Percentiles rank a stretch among this genome's conserved stretches.
These are phyloP conservation scores for Diorhabda elongata DNA, from an alignment of 1,140 invertebrate species.

Conservation along the genomic window DNA sequence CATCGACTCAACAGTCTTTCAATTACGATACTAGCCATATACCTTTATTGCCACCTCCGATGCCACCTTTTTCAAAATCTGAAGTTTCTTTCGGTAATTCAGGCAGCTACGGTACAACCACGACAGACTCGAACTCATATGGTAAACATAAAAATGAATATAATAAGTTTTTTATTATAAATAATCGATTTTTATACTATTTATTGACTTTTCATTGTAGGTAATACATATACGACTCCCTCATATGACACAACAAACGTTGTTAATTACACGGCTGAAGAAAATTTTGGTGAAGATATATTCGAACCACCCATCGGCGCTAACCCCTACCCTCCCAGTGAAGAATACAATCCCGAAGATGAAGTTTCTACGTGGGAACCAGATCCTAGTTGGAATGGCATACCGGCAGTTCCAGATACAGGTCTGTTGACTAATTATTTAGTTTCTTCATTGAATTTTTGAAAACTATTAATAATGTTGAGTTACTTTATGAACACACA, in stretches of 20 bases:
- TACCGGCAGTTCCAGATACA: neutral
- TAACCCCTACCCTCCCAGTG: slow-evolving; percentile 24
- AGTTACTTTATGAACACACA: too few species aligned
- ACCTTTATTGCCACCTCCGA: slow-evolving; percentile 55
- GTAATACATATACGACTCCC: neutral
- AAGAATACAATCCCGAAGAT: slow-evolving; percentile 42
- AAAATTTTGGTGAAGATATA: slow-evolving; percentile 10
- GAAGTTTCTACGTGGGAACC: slow-evolving; percentile 38
- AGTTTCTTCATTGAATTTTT: too few species aligned
- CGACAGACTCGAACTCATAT: slow-evolving; percentile 24
- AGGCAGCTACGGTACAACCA: slow-evolving; percentile 21
- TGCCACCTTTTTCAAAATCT: slow-evolving; percentile 52
- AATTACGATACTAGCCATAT: neutral
- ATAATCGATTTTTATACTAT: neutral
- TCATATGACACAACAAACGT: slow-evolving; percentile 5
- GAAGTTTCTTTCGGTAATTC: slow-evolving; percentile 24
- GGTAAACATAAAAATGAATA: slow-evolving; percentile 24
- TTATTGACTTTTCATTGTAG: neutral
- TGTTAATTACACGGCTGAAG: neutral
- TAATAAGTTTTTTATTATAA: slow-evolving; percentile 8
- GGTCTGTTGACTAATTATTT: neutral
- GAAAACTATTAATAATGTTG: too few species aligned
- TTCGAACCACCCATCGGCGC: slow-evolving; percentile 22
- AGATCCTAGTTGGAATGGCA: slow-evolving; percentile 30
- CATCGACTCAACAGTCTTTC: slow-evolving; percentile 8